Conservation (phyloP, 2,888 invertebrate genomes). For the Oxyteleia sp. region DNA sequence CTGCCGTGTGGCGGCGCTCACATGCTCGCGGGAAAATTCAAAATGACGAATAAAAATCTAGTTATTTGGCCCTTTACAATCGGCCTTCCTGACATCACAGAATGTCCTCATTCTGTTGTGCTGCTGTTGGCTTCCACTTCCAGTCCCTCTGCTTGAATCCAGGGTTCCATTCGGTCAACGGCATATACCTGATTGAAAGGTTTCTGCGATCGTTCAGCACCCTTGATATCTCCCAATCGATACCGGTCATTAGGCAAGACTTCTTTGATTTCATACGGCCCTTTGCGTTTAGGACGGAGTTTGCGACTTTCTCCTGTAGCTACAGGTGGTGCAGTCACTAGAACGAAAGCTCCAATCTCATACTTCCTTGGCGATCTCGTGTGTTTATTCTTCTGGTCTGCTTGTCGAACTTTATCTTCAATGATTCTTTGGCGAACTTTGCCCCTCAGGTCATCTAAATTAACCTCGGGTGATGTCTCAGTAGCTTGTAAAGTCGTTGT, state of each 20-base stretch:
- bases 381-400: constrained; percentile 9
- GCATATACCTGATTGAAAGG: constrained; percentile 25
- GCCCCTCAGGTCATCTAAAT: not conserved
- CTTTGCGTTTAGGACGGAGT: constrained; percentile 6
- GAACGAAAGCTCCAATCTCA: constrained; percentile 10
- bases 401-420: not conserved
- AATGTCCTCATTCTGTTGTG: constrained; percentile 13
- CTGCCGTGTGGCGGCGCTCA: too few species aligned
- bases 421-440: not conserved
- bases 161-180: constrained; percentile 23
- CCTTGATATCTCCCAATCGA: constrained; percentile 10
- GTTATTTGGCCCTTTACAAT: constrained; percentile 10
- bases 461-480: not conserved
- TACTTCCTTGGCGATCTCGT: constrained; percentile 9
- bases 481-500: not conserved
- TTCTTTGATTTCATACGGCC: constrained; percentile 23
- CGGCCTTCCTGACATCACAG: constrained; percentile 6
- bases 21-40: not conserved
- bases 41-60: too few species aligned
- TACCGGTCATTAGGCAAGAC: constrained; percentile 23
- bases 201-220: constrained; percentile 14
- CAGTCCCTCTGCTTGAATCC: constrained; percentile 1
- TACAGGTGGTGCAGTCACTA: constrained; percentile 5
- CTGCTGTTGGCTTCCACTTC: not conserved
- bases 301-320: constrained; percentile 41